A percentile compares a stretch with the other conserved stretches of the same genome.
Evolutionary conservation across 2,888 invertebrate species (phyloP).

Genomic region (Temnothorax rugatulus): DNA sequence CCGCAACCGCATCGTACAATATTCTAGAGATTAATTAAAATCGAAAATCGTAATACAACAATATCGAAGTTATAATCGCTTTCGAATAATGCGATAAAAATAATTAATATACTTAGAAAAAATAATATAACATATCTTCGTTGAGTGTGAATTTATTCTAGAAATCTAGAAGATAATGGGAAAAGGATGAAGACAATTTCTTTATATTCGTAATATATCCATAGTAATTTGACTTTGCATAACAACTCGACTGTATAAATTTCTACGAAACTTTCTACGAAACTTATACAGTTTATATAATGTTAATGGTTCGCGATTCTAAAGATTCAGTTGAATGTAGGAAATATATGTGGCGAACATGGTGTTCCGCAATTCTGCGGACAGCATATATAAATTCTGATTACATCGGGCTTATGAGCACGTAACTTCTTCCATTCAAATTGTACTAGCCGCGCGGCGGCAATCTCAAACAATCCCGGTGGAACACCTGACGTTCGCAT

Average conservation of each 20-base stretch:
- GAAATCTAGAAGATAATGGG: background rate
- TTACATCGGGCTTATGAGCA: conserved; percentile 37
- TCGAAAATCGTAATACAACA: conserved; percentile 10
- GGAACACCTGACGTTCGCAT: conserved; percentile 50
- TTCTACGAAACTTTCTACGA: conserved; percentile 18
- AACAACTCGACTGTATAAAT: conserved; percentile 1
- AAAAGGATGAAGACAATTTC: background rate
- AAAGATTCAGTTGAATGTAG: conserved; percentile 28
- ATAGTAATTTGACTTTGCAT: background rate
- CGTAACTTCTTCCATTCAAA: conserved; percentile 54
- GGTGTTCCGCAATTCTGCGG: conserved; percentile 30
- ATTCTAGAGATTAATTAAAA: conserved; percentile 12
- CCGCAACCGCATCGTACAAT: conserved; percentile 10
- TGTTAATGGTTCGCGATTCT: conserved; percentile 26
- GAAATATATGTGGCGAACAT: conserved; percentile 38
- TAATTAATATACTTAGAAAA: background rate
- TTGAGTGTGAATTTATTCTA: background rate
- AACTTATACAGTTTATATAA: conserved; percentile 5
- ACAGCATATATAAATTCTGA: conserved; percentile 41
- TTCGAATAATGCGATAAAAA: background rate
- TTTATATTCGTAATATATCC: background rate
- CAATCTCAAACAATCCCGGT: conserved; percentile 50
- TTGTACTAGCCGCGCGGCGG: conserved; percentile 35
- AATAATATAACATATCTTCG: background rate
- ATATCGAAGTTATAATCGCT: background rate